Percentiles rank a stretch among this genome's conserved stretches.
Conservation (phyloP, 2,888 invertebrate genomes). For the Ypsolopha sequella region DNA sequence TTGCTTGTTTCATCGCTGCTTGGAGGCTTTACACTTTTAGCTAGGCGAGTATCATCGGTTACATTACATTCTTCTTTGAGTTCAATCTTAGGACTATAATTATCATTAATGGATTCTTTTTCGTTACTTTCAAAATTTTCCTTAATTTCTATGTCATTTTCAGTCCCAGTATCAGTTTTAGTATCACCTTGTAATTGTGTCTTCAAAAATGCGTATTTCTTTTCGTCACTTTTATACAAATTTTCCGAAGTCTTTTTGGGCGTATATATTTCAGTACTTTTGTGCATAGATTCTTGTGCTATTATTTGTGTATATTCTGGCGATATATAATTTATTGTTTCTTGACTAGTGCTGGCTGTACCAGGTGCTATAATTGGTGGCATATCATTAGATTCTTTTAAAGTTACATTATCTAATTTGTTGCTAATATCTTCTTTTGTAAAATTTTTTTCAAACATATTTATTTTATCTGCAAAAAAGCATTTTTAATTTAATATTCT, state of each 20-base stretch:
- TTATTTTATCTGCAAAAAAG: constrained; percentile 58
- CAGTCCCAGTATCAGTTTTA: constrained; percentile 10
- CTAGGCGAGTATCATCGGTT: constrained; percentile 54
- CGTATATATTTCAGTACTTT: not conserved
- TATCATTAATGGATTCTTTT: not conserved
- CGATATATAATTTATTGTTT: not conserved
- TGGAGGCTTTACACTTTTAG: constrained; percentile 25
- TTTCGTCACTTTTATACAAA: constrained; percentile 47
- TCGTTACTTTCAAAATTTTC: constrained; percentile 3
- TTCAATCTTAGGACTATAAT: constrained; percentile 14
- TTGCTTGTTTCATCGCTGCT: constrained; percentile 12
- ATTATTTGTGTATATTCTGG: constrained; percentile 15
- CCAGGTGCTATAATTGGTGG: constrained; percentile 24
- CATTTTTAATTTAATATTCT: too few species aligned
- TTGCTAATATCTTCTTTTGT: constrained; percentile 39
- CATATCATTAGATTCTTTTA: constrained; percentile 39
- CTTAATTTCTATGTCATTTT: constrained; percentile 6
- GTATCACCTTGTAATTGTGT: constrained; percentile 37
- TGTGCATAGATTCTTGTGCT: not conserved
- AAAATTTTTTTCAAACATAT: constrained; percentile 55
- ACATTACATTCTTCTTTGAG: constrained; percentile 36
- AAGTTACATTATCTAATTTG: constrained; percentile 43
- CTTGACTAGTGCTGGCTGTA: constrained; percentile 1
- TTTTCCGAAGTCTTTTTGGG: constrained; percentile 15
- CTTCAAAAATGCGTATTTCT: constrained; percentile 57